Base-by-base conservation (phyloP, 2,888 invertebrate genomes). In the Chloroclysta siterata region DNA sequence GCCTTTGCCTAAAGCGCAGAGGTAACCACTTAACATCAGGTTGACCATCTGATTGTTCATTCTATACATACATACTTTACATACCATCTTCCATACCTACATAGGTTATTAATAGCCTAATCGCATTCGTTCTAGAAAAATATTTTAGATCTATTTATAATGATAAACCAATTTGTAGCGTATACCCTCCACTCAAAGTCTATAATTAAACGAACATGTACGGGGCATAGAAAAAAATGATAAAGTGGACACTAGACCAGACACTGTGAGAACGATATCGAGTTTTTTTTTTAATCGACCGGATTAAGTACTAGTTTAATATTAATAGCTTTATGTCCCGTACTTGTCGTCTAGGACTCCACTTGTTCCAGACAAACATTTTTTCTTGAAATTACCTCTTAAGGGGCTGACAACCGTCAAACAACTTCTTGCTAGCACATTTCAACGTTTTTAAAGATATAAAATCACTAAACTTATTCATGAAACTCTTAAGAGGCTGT, bases 191-290 rank as follows among this genome's bases (percentile, higher is more conserved):
- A 29, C 13, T 29, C 7, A 57, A 29, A 50, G 50, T 50, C 13
- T 7, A 57, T 17, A 46, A 33, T 42, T 13, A 46, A 10, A 41
- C 39, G 5, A 15, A 39, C 7, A 3, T 15, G 17, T 39, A 7
- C 17, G 7, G 10, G 17, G 2, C 44, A 52, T 22, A 52, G 46
- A 44, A 53, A 54, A 47, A 48, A 13, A 59, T 39, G 33, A 53
- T 29, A 53, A 15, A 60, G 14, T 51, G 44, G 55, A 46, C 44
- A 7, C 17, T 56, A 55, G 44, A 63, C 53, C 11, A 28, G 63
- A 57, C 68, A 74, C 72, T 76, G 77, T 76, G 79, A 75, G 77
- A 80, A 78, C 58, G 55, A 33, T 28, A 48, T 15, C 22, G 41
- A 62, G 55, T 63, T 55, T 68, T 66, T 61, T n/a, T 57, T 17